Base-by-base conservation (phyloP, 2,888 invertebrate genomes). In the Ashinkailepas kermadecensis region DNA sequence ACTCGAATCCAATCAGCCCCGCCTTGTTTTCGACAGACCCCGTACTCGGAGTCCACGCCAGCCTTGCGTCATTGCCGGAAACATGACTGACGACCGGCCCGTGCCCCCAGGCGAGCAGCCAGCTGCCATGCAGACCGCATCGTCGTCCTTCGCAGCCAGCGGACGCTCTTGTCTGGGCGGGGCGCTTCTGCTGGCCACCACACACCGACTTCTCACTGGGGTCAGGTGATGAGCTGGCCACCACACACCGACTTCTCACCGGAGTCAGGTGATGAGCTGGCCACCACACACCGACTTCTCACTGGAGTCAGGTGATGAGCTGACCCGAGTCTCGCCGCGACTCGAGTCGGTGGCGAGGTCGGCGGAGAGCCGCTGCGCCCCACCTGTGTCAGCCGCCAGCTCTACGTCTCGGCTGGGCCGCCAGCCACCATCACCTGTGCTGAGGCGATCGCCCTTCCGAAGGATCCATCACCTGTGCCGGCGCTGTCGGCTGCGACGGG, bases 71-170 rank as follows among this genome's bases (percentile, higher is more conserved):
- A 39, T 39, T 39, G 39, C 39, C 39, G 39, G 4, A 39, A 39
- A 4, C 39, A 1, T 39, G 39, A 39, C 39, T 39, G 39, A 39
- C 39, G 39, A 39, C 39, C 39, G 39, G 18, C 18, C 62, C 18
- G 13, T 62, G 65, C 65, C 70, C 13, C 21, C 74, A 74, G 74
- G 74, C 8, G 74, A 74, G 74, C 74, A 74, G 39, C 74, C 74
- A 54, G 74, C 74, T 6, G 74, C 74, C 54, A 74, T 74, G 74
- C 74, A 74, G 74, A 74, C 74, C 7, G 74, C 54, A 4, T 74
- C 39, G 6, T 74, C 74, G 74, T 74, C 74, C 12, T 74, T 74
- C 54, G 39, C 74, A 1, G 74, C 54, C 18, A 54, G 74, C 54
- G 74, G 74, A 6, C 39, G 54, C 54, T 54, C 23, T 18, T 74